Conservation (phyloP, 2,888 invertebrate genomes). For the Catocala sponsa region DNA sequence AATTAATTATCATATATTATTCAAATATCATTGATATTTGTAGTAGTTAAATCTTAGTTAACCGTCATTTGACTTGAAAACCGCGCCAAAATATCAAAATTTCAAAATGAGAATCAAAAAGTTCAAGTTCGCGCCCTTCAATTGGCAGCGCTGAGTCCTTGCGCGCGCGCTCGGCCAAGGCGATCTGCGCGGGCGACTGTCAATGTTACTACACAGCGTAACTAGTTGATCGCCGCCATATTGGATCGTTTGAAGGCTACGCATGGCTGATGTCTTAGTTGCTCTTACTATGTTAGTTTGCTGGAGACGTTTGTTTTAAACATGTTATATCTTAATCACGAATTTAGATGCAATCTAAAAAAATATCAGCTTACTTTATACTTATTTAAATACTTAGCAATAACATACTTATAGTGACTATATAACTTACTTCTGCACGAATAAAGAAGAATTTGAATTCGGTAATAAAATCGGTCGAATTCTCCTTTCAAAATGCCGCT, state of each 20-base stretch:
- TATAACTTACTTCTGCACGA: too few species aligned
- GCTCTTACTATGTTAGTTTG: conserved; percentile 23
- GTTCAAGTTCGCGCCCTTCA: conserved; percentile 68
- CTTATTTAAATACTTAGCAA: too few species aligned
- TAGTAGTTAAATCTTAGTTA: too few species aligned
- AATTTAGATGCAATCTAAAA: neutral
- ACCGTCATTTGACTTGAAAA: too few species aligned
- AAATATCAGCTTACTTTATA: too few species aligned
- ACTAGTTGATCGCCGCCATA: conserved; percentile 66
- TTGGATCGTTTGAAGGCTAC: conserved; percentile 67
- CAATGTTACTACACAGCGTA: conserved; percentile 83
- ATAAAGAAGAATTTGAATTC: too few species aligned
- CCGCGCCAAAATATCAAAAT: neutral
- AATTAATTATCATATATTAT: too few species aligned
- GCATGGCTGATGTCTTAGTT: conserved; percentile 55
- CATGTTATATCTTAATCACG: neutral
- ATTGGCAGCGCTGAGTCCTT: conserved; percentile 66
- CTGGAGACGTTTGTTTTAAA: neutral
- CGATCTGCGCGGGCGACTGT: conserved; percentile 74
- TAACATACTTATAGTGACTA: too few species aligned
- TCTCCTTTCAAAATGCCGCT: too few species aligned
- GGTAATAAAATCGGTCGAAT: too few species aligned
- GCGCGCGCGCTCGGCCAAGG: conserved; percentile 78
- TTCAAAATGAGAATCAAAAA: conserved; percentile 17
- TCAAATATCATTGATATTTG: too few species aligned